Conservation (phyloP, 2,888 invertebrate genomes). For the Brenthis daphne region DNA sequence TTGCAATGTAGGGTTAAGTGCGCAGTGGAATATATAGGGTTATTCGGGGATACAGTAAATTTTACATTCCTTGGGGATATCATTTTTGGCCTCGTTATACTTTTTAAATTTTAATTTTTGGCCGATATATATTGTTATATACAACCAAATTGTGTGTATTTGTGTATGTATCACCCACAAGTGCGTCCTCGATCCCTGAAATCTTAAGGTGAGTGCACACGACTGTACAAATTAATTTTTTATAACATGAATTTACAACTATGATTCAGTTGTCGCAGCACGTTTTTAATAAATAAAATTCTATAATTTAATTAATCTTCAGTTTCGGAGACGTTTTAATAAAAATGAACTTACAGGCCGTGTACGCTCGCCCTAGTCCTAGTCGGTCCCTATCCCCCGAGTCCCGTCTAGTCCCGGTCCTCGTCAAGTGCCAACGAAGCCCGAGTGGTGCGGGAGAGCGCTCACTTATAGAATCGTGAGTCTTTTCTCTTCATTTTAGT, state of each 20-base stretch:
- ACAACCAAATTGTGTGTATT: constrained; percentile 49
- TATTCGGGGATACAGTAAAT: constrained; percentile 68
- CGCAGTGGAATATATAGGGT: constrained; percentile 57
- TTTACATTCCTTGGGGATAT: constrained; percentile 73
- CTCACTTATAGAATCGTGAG: constrained; percentile 17
- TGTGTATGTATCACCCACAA: constrained; percentile 46
- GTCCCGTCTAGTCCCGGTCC: constrained; percentile 78
- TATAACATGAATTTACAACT: too few relatives aligned
- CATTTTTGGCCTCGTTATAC: constrained; percentile 58
- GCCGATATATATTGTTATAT: constrained; percentile 44
- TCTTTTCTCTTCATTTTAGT: background rate
- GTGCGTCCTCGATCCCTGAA: constrained; percentile 56
- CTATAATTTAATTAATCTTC: background rate
- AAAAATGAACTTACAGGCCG: background rate
- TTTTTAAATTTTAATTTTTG: constrained; percentile 29
- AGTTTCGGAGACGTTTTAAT: constrained; percentile 7
- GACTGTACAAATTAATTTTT: background rate
- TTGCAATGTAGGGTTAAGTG: constrained; percentile 63
- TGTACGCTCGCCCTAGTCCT: constrained; percentile 12
- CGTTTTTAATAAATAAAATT: too few relatives aligned
- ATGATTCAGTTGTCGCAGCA: too few relatives aligned
- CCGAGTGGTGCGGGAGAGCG: constrained; percentile 58
- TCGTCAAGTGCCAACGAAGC: constrained; percentile 77
- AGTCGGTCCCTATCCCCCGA: constrained; percentile 63
- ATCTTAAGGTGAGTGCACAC: constrained; percentile 44